phyloP scores from a whole-genome alignment of 2,797 vertebrate species.

The Melanotaenia parkinsoni region DNA sequence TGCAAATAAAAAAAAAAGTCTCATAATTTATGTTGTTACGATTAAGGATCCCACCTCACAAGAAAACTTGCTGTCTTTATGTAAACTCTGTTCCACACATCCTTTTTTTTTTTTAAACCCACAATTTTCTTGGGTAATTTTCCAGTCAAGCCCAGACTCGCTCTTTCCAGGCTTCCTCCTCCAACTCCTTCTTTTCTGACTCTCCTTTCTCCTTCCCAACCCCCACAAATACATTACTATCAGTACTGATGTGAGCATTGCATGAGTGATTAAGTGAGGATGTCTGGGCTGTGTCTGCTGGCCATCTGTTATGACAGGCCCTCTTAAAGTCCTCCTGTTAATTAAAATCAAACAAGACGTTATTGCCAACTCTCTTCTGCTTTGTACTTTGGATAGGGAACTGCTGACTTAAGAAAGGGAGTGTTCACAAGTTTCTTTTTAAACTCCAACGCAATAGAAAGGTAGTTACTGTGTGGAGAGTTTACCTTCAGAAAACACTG shows the following conservation, averaged over 20 bases:
- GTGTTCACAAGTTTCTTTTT: slow-evolving; percentile 1
- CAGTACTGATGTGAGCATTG: slow-evolving; percentile 21
- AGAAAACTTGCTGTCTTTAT: neutral
- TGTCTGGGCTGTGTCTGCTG: slow-evolving; percentile 50
- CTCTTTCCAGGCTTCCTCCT: slow-evolving; percentile 32
- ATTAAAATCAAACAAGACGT: slow-evolving; percentile 71
- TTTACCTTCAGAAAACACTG: neutral
- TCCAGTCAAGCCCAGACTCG: slow-evolving; percentile 68
- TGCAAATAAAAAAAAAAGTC: neutral
- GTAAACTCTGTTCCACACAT: slow-evolving; percentile 2
- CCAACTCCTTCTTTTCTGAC: slow-evolving; percentile 4
- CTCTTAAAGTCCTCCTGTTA: slow-evolving; percentile 55
- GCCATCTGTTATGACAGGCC: slow-evolving; percentile 55
- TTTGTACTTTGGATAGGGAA: slow-evolving; percentile 5
- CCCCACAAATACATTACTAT: slow-evolving; percentile 16
- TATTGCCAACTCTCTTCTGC: slow-evolving; percentile 26
- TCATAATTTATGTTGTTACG: neutral
- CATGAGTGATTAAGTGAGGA: slow-evolving; percentile 32
- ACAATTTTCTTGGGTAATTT: slow-evolving; percentile 45
- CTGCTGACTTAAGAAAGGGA: slow-evolving; percentile 51
- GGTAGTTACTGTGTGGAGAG: neutral
- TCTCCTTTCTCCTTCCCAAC: slow-evolving; percentile 17
- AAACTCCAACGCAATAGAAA: slow-evolving; percentile 1
- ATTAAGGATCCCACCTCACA: neutral
- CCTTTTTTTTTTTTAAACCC: slow-evolving; percentile 14